Base-by-base conservation (phyloP, 1,140 invertebrate species). In the Magallana ariakensis region DNA sequence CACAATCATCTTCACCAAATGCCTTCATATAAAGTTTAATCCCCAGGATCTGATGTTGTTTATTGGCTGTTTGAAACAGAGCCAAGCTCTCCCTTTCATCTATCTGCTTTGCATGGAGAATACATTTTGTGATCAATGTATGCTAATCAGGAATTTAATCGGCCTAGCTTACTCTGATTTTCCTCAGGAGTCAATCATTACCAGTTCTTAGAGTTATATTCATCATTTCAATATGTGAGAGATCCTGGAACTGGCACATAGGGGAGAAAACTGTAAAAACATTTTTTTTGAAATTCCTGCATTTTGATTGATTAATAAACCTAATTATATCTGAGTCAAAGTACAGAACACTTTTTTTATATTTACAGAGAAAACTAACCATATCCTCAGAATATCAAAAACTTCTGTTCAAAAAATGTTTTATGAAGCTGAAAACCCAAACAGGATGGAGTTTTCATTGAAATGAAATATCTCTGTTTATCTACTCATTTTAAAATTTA, bases 1-100 rank as follows among this genome's bases (percentile, higher is more conserved):
- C 66, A 75, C 66, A 75, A 13, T 19, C 22, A 62, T 75, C 15
- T 75, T 13, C 19, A 75, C 19, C 13, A 11, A 75, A 19, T 75
- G 66, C 13, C 66, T 13, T 75, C 22, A 75, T 33, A 75, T 26
- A 75, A 13, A 26, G 26, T 70, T 70, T 22, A 22, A 70, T 70
- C 9, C 19, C 22, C 5, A 26, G 66, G 19, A 75, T 75, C 33
- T 46, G 66, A 75, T 75, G 58, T 5, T 46, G 58, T 16, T 60
- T 60, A 75, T 26, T 11, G 22, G 15, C 22, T 75, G 9, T 75
- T 75, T 75, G 66, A 75, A 75, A 75, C 66, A 13, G 66, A 75
- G 66, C 66, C 66, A 75, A 75, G 33, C 22, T 26, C 33, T 70
- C 19, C 26, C 62, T 70, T 70, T 75, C 66, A 75, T 26, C 66